Percentiles rank a stretch among this genome's conserved stretches.
These are phyloP conservation scores for Alligator sinensis DNA, from an alignment of 2,113 vertebrate genomes.

Conservation along the genomic window DNA sequence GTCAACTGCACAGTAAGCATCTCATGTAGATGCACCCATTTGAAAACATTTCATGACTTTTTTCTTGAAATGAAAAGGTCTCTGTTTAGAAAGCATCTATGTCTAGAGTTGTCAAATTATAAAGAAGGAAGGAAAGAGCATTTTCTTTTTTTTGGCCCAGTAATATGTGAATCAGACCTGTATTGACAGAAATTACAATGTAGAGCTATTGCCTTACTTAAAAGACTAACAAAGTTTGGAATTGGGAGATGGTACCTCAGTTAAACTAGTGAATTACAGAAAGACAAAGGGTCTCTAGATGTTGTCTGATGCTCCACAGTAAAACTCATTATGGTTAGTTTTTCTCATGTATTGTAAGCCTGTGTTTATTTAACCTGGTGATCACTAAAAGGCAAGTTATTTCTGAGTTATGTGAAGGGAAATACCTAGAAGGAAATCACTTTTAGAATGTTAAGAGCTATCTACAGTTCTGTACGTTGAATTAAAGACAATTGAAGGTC, in stretches of 20 bases:
- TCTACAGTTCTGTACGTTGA: no score
- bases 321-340: no score
- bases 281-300: no score
- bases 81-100: neutral
- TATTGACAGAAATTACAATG: no score
- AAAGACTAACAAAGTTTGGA: no score
- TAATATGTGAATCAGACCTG: neutral
- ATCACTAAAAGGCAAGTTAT: neutral
- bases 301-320: no score
- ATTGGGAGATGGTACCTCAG: no score
- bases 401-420: neutral
- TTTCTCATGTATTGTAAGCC: no score
- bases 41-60: neutral
- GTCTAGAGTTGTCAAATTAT: neutral
- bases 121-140: neutral
- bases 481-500: neutral
- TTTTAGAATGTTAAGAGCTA: neutral
- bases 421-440: neutral
- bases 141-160: neutral
- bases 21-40: no score
- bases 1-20: neutral
- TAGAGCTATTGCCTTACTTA: no score
- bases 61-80: neutral
- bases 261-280: no score
- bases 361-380: no score